Evolutionary conservation across 53 echinoderm and acorn worm species (phyloP).

Genomic region (Luidia sarsii): DNA sequence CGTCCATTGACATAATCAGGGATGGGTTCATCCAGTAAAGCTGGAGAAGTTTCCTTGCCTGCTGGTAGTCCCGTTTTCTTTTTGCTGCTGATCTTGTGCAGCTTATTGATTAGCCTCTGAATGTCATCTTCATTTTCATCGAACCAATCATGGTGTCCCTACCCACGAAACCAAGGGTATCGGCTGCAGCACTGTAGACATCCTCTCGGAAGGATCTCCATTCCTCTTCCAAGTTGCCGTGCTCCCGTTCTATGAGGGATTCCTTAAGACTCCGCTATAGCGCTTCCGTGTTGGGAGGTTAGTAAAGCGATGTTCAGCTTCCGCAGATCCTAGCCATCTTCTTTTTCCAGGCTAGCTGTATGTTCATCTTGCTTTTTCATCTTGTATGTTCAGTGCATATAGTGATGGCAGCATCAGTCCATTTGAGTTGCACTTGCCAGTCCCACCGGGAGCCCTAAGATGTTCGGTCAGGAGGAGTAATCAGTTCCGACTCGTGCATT

Average conservation of each 20-base stretch:
- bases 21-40: too few species aligned
- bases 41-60: too few species aligned
- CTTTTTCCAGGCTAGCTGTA: background rate
- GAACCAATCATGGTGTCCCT: background rate
- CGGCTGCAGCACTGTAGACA: background rate
- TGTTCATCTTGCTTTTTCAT: conserved; percentile 26
- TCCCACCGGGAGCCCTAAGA: too few species aligned
- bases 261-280: background rate
- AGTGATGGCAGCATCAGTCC: too few species aligned
- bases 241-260: background rate
- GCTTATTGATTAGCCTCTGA: background rate
- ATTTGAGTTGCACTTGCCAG: too few species aligned
- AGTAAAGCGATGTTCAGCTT: background rate
- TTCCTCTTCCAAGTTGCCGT: background rate
- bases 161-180: background rate
- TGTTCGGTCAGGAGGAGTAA: too few species aligned
- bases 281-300: background rate
- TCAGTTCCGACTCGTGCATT: too few species aligned
- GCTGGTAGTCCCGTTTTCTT: too few species aligned
- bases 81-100: too few species aligned
- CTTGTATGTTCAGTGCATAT: too few species aligned
- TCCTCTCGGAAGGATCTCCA: background rate
- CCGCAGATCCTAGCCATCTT: background rate
- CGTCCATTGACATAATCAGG: too few species aligned
- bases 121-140: background rate